A percentile compares a stretch with the other conserved stretches of the same genome.
Conservation (phyloP, 2,113 vertebrate genomes). For the Phalacrocorax carbo region DNA sequence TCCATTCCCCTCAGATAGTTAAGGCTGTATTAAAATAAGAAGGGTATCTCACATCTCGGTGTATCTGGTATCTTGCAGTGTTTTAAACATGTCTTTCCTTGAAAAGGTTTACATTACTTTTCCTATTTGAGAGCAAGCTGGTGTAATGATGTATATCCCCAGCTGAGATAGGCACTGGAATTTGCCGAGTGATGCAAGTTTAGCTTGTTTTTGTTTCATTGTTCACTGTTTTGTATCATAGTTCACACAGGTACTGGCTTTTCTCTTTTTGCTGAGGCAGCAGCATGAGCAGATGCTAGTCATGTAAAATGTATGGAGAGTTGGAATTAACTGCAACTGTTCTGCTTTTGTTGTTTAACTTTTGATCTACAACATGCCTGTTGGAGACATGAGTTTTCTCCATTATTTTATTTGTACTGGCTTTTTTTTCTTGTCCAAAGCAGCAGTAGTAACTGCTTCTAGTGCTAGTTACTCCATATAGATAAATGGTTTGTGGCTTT, state of each 20-base stretch:
- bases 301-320: background rate
- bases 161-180: background rate
- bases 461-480: background rate
- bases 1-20: background rate
- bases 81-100: background rate
- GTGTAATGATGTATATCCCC: background rate
- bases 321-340: background rate
- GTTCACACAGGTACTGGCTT: background rate
- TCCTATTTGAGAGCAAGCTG: background rate
- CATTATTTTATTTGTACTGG: background rate
- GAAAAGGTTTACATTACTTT: background rate
- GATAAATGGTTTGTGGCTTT: background rate
- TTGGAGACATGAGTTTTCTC: background rate
- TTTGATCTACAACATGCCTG: background rate
- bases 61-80: background rate
- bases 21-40: background rate
- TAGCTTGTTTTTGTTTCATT: background rate
- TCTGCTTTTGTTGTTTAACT: background rate
- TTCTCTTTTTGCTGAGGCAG: background rate
- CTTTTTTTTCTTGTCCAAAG: background rate
- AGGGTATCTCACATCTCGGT: background rate
- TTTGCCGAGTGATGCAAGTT: background rate
- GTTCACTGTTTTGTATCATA: background rate
- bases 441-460: background rate
- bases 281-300: background rate